Conservation (phyloP, 35 echinoderm and acorn worm species). For the Ophioderma brevispina region DNA sequence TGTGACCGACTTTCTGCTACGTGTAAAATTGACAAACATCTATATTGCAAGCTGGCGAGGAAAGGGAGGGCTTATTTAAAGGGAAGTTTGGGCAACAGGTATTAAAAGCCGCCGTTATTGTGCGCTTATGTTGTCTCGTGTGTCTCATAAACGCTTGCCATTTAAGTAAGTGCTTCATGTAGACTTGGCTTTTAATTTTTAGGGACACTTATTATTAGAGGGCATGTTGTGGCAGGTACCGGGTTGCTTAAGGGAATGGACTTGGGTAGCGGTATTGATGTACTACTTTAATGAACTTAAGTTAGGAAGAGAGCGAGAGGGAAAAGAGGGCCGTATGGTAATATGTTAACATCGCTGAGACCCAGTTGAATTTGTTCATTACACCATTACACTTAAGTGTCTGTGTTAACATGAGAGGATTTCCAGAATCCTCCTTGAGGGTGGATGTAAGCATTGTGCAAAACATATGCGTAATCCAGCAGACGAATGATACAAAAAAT, state of each 20-base stretch:
- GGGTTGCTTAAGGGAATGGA: not conserved
- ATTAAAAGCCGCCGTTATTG: not conserved
- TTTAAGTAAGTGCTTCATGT: not conserved
- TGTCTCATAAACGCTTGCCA: not conserved
- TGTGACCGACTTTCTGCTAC: constrained; percentile 12
- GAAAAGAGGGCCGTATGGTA: too few species aligned
- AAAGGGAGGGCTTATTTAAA: constrained; percentile 1
- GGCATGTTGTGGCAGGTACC: not conserved
- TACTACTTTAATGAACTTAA: too few species aligned
- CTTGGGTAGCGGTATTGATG: too few species aligned
- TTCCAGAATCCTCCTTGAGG: too few species aligned
- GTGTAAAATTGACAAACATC: constrained; percentile 14
- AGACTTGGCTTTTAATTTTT: not conserved
- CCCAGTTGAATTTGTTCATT: too few species aligned
- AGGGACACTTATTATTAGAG: not conserved
- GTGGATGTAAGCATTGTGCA: too few species aligned
- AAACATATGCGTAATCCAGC: too few species aligned
- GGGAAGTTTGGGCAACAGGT: not conserved
- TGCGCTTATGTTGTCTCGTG: not conserved
- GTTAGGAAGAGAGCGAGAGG: too few species aligned
- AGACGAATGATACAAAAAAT: too few species aligned
- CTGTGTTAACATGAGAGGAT: too few species aligned
- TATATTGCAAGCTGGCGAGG: not conserved
- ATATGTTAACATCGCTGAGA: too few species aligned
- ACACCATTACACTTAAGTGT: too few species aligned